Base-by-base conservation (phyloP, 1,140 invertebrate species). In the Lucilia cuprina region DNA sequence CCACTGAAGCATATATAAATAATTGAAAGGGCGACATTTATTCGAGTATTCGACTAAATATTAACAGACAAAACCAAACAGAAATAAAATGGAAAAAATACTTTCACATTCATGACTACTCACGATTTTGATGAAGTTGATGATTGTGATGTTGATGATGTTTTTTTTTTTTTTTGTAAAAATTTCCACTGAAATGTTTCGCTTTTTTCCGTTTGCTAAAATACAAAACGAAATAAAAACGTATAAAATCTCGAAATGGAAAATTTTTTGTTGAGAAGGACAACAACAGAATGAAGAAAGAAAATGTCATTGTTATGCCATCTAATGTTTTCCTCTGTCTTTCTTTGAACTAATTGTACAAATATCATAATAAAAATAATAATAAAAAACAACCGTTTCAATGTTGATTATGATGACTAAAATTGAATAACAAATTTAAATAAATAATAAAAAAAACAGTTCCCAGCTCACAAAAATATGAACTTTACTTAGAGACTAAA, bases 1-100 rank as follows among this genome's bases (percentile, higher is more conserved):
- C 47, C 77, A 80, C n/a, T 49, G n/a, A 80, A 80, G 77, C 77
- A 50, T 49, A 41, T 80, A 80, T 19, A 80, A 80, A 80, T 80
- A 80, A 80, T 80, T 80, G 77, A 80, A 80, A 80, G 77, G 77
- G 77, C 77, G 77, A 80, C 77, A 80, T 80, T 80, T 80, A 80
- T 80, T 50, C 41, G 77, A 80, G 49, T 49, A 50, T 80, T 80
- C n/a, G 77, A n/a, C 41, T 21, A 19, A 19, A 60, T 4, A 60
- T n/a, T 17, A 60, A 47, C 75, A 41, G 14, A 78, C n/a, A 41
- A 41, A 30, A 47, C n/a, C 41, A 14, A 17, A 78, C 34, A 17
- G 35, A n/a, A 9, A 78, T 34, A 9, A 19, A 4, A n/a, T 14
- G 2, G 30, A 19, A n/a, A 77, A 7, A 47, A 41, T n/a, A 49